Conservation (phyloP, 2,888 invertebrate species). For the Chrysopilus asiliformis region DNA sequence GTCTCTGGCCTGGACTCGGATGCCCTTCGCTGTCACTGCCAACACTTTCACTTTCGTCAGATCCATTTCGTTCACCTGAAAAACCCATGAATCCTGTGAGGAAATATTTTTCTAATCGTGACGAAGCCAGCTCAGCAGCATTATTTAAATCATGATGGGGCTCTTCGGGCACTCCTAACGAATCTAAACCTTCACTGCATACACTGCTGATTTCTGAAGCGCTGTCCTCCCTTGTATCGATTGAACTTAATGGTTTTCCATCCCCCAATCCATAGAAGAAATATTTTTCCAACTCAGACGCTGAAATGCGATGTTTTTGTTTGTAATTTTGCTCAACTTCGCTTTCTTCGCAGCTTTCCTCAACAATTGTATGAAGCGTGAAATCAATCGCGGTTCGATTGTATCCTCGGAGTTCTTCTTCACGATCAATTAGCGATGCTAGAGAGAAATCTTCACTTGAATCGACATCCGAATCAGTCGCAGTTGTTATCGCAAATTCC, state of each 20-base stretch:
- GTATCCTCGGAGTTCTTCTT: conserved; percentile 71
- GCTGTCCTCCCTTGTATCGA: conserved; percentile 43
- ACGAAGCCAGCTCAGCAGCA: conserved; percentile 65
- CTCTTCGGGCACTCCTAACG: conserved; percentile 48
- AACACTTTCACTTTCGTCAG: conserved; percentile 68
- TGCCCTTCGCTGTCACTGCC: conserved; percentile 83
- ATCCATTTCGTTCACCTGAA: conserved; percentile 56
- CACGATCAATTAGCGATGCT: conserved; percentile 50
- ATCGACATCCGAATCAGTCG: conserved; percentile 49
- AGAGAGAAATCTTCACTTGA: conserved; percentile 52
- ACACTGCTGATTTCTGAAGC: conserved; percentile 75
- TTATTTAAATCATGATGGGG: conserved; percentile 40
- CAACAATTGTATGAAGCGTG: conserved; percentile 83
- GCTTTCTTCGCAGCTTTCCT: conserved; percentile 90
- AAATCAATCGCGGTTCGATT: conserved; percentile 74
- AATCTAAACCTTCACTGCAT: conserved; percentile 71
- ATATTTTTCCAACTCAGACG: conserved; percentile 80
- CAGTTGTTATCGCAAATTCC: conserved; percentile 45
- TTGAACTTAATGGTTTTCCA: conserved; percentile 40
- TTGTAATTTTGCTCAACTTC: conserved; percentile 51
- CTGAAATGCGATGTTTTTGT: conserved; percentile 47
- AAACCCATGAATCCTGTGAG: conserved; percentile 75
- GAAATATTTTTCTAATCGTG: conserved; percentile 80
- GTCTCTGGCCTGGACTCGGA: conserved; percentile 74
- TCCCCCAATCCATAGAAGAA: conserved; percentile 78